Conservation (phyloP, 2,113 vertebrate genomes). For the Collichthys lucidus region DNA sequence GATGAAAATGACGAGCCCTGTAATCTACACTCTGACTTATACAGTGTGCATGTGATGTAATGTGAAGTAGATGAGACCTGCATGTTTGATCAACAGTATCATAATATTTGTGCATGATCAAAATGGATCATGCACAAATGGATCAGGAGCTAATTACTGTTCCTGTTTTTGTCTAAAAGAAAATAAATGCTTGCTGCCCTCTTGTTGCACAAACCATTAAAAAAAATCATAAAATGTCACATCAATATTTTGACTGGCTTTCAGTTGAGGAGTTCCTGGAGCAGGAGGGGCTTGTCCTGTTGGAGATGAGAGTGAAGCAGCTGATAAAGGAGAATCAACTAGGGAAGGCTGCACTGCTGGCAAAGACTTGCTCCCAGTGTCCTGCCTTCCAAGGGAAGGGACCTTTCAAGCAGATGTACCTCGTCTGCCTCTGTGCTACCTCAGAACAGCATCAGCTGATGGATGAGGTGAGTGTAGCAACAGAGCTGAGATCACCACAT, state of each 20-base stretch:
- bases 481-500: too few species aligned
- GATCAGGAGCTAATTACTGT: too few species aligned
- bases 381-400: slow-evolving; percentile 88
- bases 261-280: slow-evolving; percentile 91
- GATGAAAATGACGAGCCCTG: too few species aligned
- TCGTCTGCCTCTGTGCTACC: slow-evolving; percentile 93
- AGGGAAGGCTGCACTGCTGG: slow-evolving; percentile 89
- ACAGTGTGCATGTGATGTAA: too few species aligned
- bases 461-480: slow-evolving; percentile 86
- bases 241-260: slow-evolving; percentile 1
- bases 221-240: neutral
- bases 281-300: slow-evolving; percentile 90
- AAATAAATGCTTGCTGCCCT: neutral
- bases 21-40: too few species aligned
- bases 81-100: too few species aligned
- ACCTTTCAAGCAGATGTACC: slow-evolving; percentile 94
- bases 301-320: slow-evolving; percentile 95
- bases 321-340: slow-evolving; percentile 92
- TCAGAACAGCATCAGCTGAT: slow-evolving; percentile 91
- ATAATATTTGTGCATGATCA: too few species aligned
- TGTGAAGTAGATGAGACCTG: too few species aligned
- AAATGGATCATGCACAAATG: too few species aligned
- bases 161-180: too few species aligned
- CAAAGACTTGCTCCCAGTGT: slow-evolving; percentile 91
- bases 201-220: neutral